phyloP scores from a whole-genome alignment of 1,140 invertebrate species.

The Dendrolimus kikuchii region DNA sequence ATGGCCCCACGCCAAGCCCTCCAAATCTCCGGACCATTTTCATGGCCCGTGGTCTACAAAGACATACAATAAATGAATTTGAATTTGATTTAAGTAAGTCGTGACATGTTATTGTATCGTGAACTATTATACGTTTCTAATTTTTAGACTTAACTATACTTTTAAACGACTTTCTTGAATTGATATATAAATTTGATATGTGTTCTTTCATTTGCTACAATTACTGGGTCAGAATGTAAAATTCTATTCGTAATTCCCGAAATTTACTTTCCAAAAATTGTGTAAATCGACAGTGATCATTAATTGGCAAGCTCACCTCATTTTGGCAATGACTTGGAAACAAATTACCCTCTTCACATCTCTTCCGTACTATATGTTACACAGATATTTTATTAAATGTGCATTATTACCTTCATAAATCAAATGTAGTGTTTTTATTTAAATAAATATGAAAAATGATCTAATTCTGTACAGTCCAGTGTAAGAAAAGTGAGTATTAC shows the following conservation, averaged over 20 bases:
- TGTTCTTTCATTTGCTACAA: background rate
- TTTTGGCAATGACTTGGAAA: constrained; percentile 2
- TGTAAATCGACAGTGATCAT: background rate
- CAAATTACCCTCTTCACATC: background rate
- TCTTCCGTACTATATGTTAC: constrained; percentile 6
- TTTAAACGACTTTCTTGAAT: background rate
- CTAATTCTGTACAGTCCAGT: background rate
- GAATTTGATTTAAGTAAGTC: too few species aligned
- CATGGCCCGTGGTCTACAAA: too few species aligned
- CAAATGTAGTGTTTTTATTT: background rate
- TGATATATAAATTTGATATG: background rate
- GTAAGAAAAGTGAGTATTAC: too few species aligned
- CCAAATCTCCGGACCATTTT: too few species aligned
- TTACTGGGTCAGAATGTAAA: background rate
- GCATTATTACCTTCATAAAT: constrained; percentile 3
- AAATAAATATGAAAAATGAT: background rate
- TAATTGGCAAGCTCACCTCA: background rate
- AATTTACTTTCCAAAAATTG: too few species aligned
- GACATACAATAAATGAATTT: too few species aligned
- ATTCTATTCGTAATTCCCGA: background rate
- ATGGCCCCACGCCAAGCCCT: too few species aligned
- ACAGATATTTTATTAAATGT: constrained; percentile 1
- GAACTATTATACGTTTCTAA: too few species aligned
- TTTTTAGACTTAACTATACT: too few species aligned
- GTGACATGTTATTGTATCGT: too few species aligned